Evolutionary conservation across 2,888 invertebrate genomes (phyloP).

Genomic region (Synanthedon tipuliformis): DNA sequence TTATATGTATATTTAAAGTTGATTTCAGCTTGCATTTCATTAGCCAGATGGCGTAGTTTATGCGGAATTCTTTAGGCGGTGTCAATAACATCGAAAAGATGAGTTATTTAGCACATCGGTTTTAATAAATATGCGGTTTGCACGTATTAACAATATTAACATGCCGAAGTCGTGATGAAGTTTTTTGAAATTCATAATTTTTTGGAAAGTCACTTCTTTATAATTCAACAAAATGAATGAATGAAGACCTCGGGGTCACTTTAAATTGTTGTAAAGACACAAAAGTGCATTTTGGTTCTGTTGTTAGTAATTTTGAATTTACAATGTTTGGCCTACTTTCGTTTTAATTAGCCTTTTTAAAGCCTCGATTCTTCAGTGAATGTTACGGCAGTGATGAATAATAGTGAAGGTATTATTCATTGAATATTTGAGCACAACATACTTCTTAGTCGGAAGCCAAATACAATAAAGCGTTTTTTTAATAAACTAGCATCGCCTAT

Average conservation of each 20-base stretch:
- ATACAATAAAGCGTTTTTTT: too few species aligned
- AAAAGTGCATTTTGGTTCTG: background rate
- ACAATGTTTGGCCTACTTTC: background rate
- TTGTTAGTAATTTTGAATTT: background rate
- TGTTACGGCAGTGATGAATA: too few species aligned
- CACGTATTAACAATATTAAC: conserved; percentile 12
- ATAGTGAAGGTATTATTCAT: too few species aligned
- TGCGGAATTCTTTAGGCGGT: background rate
- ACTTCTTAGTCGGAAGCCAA: too few species aligned
- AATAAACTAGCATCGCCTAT: too few species aligned
- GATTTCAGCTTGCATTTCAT: background rate
- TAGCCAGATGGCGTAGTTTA: background rate
- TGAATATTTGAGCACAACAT: too few species aligned
- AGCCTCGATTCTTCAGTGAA: background rate
- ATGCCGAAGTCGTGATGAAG: conserved; percentile 28
- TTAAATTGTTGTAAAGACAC: background rate
- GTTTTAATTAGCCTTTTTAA: background rate
- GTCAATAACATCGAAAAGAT: background rate
- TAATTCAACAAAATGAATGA: background rate
- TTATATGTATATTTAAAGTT: background rate
- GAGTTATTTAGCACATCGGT: conserved; percentile 6
- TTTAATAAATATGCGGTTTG: conserved; percentile 16
- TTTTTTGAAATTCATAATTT: conserved; percentile 15
- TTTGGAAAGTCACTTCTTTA: conserved; percentile 28
- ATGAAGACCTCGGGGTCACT: background rate